Conservation (phyloP, 2,797 vertebrate species). For the Pipistrellus kuhlii region DNA sequence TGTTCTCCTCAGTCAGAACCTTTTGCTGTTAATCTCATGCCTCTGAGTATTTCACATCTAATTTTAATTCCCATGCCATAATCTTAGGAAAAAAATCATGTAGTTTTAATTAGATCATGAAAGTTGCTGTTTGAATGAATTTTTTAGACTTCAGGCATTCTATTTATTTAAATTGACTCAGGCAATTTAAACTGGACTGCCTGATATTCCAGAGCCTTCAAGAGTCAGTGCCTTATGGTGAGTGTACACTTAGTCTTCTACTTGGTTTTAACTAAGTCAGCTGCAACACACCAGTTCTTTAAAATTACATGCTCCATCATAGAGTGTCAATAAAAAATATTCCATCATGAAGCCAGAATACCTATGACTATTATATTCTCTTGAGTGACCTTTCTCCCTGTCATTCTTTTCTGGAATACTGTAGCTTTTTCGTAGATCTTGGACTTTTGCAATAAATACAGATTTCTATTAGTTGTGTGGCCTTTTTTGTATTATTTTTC, state of each 20-base stretch:
- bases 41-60: slow-evolving; percentile 34
- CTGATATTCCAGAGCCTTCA: slow-evolving; percentile 81
- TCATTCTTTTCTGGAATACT: background rate
- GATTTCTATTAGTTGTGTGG: background rate
- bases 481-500: background rate
- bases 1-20: slow-evolving; percentile 33
- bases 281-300: slow-evolving; percentile 76
- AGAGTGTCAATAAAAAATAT: slow-evolving; percentile 68
- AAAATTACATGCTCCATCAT: slow-evolving; percentile 64
- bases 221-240: slow-evolving; percentile 81
- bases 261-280: slow-evolving; percentile 81
- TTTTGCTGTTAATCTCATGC: slow-evolving; percentile 54
- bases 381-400: background rate
- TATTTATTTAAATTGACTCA: slow-evolving; percentile 85
- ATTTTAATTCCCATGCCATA: slow-evolving; percentile 31
- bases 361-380: background rate
- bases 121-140: slow-evolving; percentile 63
- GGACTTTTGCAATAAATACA: background rate
- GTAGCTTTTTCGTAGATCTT: background rate
- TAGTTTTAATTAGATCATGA: slow-evolving; percentile 79
- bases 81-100: slow-evolving; percentile 21
- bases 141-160: slow-evolving; percentile 69
- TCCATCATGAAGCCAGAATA: slow-evolving; percentile 65
- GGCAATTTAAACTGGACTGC: slow-evolving; percentile 82
- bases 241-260: slow-evolving; percentile 78